Evolutionary conservation across 2,888 invertebrate species (phyloP), one percentile per base, ranked within the genome.

Genomic region (Philereme vetulata): DNA sequence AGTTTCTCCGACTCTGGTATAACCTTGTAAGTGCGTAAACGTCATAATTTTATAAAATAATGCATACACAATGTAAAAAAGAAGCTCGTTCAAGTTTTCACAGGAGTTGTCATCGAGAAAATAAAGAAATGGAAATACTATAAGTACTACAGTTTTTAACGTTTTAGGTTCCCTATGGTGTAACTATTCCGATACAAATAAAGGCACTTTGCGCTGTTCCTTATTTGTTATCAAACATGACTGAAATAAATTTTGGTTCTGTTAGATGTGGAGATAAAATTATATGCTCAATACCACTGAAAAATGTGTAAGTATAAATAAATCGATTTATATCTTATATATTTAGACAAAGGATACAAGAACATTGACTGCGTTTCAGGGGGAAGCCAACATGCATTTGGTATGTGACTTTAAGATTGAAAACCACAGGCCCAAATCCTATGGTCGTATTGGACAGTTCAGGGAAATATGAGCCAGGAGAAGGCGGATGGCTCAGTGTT

Each of bases 221-320:
- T 0, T 92, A 88, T 60, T 75, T 95, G 6, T 82, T 75, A 8
- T 81, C 93, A 0, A 88, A 86, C 56, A 79, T 88, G 3, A 72
- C 80, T 48, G 68, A 71, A 45, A 78, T 95, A 21, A 83, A 94
- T 72, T 95, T 95, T 75, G 93, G 92, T 21, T 81, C 90, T 7
- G 93, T 95, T 3, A 82, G 92, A 74, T 93, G 94, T 70, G 95
- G 95, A 0, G 88, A 94, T 70, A 94, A 94, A 77, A 81, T 93
- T 49, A 81, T 93, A 65, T 89, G 83, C 72, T 86, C 91, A 5
- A 82, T 95, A 66, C 82, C 93, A 6, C 71, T 95, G 1, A 90
- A 88, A 76, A 95, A 95, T 71, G 84, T 91, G 95, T 94, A 86
- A 86, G 91, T 54, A 49, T 36, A 10, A 6, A 49, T 36, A 10